Base-by-base conservation (phyloP, 1,140 invertebrate species). In the Pseudomyrmex concolor region DNA sequence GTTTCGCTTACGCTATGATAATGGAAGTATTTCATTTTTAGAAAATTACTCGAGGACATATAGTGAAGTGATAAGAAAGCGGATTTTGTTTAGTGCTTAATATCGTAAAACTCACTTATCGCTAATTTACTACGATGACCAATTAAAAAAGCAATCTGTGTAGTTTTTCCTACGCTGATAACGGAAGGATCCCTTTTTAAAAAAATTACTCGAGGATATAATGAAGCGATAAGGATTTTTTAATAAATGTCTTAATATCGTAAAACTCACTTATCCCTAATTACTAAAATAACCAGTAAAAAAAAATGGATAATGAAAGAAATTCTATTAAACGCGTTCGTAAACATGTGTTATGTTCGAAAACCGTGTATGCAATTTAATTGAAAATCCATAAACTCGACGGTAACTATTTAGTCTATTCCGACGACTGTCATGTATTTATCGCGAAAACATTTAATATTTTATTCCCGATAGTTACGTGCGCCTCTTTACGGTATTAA, bases 401-500 rank as follows among this genome's bases (percentile, higher is more conserved):
- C 57, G 54, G 12, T 48, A 80, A 70, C 76, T 60, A 70, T 70
- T 68, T 70, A 59, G 43, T 70, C 25, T 34, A 43, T 70, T 59
- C 19, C 34, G 48, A 22, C 76, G 70, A 70, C 66, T 59, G 76
- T 70, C 43, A 60, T 15, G 50, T 67, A 77, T 55, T 55, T n/a
- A 13, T 59, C 54, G 19, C 25, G 66, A 70, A 60, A 80, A 70
- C 19, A 48, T 62, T 34, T 34, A 34, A 34, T 34, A 34, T 34
- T 34, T 34, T 17, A 3, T 51, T 10, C 17, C 25, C 22, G 17
- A 48, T 19, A n/a, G 34, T 17, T 13, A 9, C 12, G 15, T 59
- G 2, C 45, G 3, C 10, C 64, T 59, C 64, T 78, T 78, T 78
- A n/a, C 63, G 0, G 13, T 5, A 68, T 25, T 51, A 74, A 74